Percentiles rank a stretch among this genome's conserved stretches.
phyloP scores from a whole-genome alignment of 1,140 invertebrate species.

The Dendrolimus punctatus region DNA sequence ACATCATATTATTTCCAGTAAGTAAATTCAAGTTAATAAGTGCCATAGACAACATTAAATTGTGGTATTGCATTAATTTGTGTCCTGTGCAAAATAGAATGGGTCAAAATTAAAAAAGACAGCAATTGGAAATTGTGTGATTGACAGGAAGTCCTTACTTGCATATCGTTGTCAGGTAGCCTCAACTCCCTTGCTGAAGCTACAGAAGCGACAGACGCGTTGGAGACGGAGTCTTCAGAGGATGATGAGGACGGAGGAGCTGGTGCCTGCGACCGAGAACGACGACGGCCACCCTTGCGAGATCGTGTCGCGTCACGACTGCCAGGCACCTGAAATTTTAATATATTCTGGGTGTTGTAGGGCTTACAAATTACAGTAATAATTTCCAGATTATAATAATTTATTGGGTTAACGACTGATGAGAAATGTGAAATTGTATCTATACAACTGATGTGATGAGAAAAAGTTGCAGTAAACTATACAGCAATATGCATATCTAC shows the following conservation, averaged over 20 bases:
- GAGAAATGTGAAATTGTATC: no score
- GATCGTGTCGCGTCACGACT: constrained; percentile 31
- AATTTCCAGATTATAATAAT: no score
- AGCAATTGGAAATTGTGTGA: no score
- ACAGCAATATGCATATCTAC: no score
- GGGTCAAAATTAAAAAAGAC: no score
- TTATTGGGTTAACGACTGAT: neutral
- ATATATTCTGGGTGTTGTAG: constrained; percentile 1
- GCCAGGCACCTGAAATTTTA: constrained; percentile 42
- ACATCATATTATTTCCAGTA: no score
- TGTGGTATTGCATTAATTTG: no score
- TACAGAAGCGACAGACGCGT: constrained; percentile 50
- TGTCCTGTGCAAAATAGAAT: no score
- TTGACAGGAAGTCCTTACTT: constrained; percentile 22
- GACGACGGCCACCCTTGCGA: constrained; percentile 42
- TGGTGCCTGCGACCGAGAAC: constrained; percentile 54
- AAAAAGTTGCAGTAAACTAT: no score
- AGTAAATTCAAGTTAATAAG: no score
- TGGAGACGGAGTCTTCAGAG: constrained; percentile 56
- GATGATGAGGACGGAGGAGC: constrained; percentile 53
- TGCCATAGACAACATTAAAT: no score
- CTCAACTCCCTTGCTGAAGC: constrained; percentile 52
- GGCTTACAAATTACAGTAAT: neutral
- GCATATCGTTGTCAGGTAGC: constrained; percentile 53
- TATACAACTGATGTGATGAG: no score